Evolutionary conservation across 2,797 vertebrate species (phyloP).

Genomic region (Triplophysa bombifrons): DNA sequence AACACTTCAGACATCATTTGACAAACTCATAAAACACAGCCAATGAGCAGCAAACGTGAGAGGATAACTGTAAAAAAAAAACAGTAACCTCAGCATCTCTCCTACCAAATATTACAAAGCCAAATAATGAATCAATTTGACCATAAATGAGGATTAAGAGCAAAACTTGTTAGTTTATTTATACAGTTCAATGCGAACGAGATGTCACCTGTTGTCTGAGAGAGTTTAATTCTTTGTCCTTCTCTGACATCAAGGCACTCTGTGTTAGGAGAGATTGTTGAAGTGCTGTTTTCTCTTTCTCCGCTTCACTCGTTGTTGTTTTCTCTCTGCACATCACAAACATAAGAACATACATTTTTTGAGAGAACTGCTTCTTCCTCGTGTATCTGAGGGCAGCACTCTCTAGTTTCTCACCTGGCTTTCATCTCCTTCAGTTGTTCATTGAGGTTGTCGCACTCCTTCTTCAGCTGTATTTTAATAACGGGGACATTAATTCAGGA

Average conservation of each 20-base stretch:
- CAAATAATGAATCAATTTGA: too few relatives aligned
- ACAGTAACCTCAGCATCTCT: too few relatives aligned
- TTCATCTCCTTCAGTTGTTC: slow-evolving; percentile 91
- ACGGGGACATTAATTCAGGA: background rate
- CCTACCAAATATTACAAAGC: too few relatives aligned
- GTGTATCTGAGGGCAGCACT: too few relatives aligned
- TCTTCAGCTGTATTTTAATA: slow-evolving; percentile 1
- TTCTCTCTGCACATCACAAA: slow-evolving; percentile 76
- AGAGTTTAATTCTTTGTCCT: slow-evolving; percentile 86
- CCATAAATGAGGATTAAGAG: too few relatives aligned
- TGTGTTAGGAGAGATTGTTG: slow-evolving; percentile 86
- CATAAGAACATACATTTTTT: too few relatives aligned
- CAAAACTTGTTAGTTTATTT: too few relatives aligned
- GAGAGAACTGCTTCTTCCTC: background rate
- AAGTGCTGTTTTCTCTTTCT: slow-evolving; percentile 85
- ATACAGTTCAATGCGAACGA: too few relatives aligned
- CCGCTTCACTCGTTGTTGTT: slow-evolving; percentile 81
- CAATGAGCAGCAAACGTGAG: too few relatives aligned
- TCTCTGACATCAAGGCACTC: slow-evolving; percentile 92
- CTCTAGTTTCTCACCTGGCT: slow-evolving; percentile 80
- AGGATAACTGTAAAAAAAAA: too few relatives aligned
- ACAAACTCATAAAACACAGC: too few relatives aligned
- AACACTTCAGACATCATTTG: background rate
- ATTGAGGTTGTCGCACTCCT: slow-evolving; percentile 86
- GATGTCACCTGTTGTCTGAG: slow-evolving; percentile 84